Conservation (phyloP, 53 echinoderm and acorn worm species). For the Patiria pectinifera region DNA sequence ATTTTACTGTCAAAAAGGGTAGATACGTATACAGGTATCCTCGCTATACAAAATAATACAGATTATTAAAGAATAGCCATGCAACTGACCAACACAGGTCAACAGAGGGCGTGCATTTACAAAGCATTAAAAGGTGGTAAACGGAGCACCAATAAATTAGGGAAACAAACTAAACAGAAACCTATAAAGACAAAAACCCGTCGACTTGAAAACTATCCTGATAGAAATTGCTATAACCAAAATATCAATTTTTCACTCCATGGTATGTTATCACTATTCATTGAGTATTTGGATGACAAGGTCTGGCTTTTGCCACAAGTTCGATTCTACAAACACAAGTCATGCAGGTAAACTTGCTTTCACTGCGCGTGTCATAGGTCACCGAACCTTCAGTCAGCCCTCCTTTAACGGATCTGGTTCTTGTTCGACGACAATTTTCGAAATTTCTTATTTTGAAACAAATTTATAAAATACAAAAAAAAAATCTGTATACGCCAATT, state of each 20-base stretch:
- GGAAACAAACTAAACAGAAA: conserved; percentile 17
- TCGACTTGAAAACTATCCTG: background rate
- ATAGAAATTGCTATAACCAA: background rate
- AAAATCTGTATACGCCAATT: background rate
- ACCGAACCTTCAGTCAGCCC: too few species aligned
- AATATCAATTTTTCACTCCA: background rate
- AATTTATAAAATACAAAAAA: background rate
- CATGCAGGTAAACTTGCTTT: too few species aligned
- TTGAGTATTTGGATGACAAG: too few species aligned
- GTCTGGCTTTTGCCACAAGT: too few species aligned
- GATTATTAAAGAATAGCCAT: conserved; percentile 19
- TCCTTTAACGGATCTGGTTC: too few species aligned
- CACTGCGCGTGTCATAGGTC: too few species aligned
- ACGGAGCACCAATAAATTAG: conserved; percentile 59
- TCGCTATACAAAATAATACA: conserved; percentile 63
- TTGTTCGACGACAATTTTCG: too few species aligned
- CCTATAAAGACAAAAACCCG: conserved; percentile 1
- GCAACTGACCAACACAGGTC: conserved; percentile 57
- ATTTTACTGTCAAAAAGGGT: conserved; percentile 53
- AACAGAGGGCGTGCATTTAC: conserved; percentile 61
- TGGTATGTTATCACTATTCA: background rate
- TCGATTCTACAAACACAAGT: too few species aligned
- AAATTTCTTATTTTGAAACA: background rate
- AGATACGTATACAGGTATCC: conserved; percentile 24
- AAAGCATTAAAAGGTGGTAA: conserved; percentile 33